Conservation (phyloP, 2,888 invertebrate species). For the Alitta virens region DNA sequence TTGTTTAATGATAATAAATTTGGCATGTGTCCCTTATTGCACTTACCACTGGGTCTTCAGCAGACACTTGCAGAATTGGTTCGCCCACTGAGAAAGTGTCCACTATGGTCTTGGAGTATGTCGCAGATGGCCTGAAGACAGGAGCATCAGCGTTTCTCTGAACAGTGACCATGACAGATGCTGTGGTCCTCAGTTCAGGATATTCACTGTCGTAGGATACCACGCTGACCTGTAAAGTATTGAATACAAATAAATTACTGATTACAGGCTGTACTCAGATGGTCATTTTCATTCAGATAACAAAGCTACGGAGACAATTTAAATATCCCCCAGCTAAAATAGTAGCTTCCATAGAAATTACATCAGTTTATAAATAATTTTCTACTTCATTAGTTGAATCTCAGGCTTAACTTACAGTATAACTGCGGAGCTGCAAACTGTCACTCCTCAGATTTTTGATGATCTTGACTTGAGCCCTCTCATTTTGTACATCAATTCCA, state of each 20-base stretch:
- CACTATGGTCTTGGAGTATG: slow-evolving; percentile 23
- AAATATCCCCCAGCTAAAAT: no score
- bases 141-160: slow-evolving; percentile 41
- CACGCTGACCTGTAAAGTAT: no score
- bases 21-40: no score
- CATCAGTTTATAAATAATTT: no score
- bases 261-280: no score
- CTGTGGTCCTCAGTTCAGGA: slow-evolving; percentile 33
- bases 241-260: no score
- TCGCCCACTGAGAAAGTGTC: slow-evolving; percentile 25
- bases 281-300: no score
- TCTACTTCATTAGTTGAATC: no score
- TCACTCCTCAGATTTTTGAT: slow-evolving; percentile 16
- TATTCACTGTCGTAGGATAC: slow-evolving; percentile 33
- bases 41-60: slow-evolving; percentile 20
- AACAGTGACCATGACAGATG: slow-evolving; percentile 37
- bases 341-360: no score
- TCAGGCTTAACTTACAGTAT: slow-evolving; percentile 19
- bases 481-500: slow-evolving; percentile 18
- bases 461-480: slow-evolving; percentile 21
- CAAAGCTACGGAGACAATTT: no score
- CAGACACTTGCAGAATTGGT: slow-evolving; percentile 20
- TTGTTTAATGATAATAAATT: no score
- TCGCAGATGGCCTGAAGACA: slow-evolving; percentile 30
- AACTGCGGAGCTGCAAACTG: slow-evolving; percentile 24